A percentile compares a stretch with the other conserved stretches of the same genome.
Evolutionary conservation across 2,113 vertebrate species (phyloP).

Genomic region (Platichthys flesus): DNA sequence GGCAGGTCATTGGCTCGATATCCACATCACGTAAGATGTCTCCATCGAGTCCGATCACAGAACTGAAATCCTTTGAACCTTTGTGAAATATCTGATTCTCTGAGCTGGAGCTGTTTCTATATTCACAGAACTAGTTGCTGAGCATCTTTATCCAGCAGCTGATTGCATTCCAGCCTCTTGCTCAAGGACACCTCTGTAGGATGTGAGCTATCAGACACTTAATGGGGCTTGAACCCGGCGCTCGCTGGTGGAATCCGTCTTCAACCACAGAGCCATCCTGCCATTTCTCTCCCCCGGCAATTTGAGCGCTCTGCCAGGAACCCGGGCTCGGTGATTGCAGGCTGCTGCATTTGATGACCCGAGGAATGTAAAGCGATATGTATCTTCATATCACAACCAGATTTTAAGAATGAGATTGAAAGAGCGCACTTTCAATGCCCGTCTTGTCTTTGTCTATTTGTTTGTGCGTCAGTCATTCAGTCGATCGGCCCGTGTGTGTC

Average conservation of each 20-base stretch:
- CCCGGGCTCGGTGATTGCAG: neutral
- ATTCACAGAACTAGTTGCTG: no score
- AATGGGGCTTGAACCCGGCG: neutral
- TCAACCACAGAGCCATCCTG: neutral
- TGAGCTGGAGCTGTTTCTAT: no score
- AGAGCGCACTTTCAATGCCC: neutral
- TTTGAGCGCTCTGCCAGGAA: neutral
- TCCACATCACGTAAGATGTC: no score
- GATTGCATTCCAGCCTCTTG: no score
- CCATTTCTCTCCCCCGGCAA: neutral
- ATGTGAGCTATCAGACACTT: neutral
- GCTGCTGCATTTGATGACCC: neutral
- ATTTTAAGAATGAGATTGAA: neutral
- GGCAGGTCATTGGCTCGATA: no score
- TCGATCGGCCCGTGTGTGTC: neutral
- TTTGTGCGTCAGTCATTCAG: slow-evolving; percentile 52
- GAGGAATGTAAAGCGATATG: neutral
- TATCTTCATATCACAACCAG: neutral
- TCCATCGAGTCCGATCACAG: no score
- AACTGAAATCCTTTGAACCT: no score
- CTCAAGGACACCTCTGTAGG: neutral
- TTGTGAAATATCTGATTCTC: no score
- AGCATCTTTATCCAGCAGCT: no score
- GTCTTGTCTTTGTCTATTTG: slow-evolving; percentile 59
- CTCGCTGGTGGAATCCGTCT: neutral